A percentile compares a stretch with the other conserved stretches of the same genome.
Conservation (phyloP, 1,140 invertebrate genomes). For the Aphelenchoides avenae region DNA sequence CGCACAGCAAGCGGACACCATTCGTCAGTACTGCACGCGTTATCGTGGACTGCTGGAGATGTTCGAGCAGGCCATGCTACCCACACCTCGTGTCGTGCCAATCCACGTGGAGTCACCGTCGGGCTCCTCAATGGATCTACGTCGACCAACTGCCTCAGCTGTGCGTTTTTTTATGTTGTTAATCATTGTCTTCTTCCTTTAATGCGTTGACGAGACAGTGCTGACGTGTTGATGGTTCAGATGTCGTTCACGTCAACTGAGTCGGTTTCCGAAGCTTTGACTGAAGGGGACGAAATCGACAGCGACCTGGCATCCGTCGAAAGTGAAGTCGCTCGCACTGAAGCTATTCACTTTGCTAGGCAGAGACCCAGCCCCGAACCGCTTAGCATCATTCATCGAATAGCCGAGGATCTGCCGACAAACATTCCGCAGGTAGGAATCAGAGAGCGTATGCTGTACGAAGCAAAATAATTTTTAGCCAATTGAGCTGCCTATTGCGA, state of each 20-base stretch:
- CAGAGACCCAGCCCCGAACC: background rate
- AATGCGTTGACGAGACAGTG: too few species aligned
- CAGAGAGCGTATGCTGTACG: background rate
- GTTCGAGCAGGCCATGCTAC: constrained; percentile 20
- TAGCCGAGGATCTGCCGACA: constrained; percentile 1
- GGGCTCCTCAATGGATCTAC: background rate
- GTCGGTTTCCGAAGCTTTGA: constrained; percentile 9
- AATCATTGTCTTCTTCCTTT: too few species aligned
- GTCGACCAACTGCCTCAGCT: background rate
- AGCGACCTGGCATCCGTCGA: constrained; percentile 31
- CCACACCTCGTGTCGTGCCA: constrained; percentile 23
- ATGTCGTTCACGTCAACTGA: too few species aligned
- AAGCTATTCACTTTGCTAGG: constrained; percentile 16
- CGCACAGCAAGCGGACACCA: too few species aligned
- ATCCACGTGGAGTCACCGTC: constrained; percentile 12
- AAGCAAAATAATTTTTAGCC: background rate
- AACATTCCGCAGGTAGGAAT: constrained; percentile 1
- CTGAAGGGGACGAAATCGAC: constrained; percentile 20
- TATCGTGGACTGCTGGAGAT: constrained; percentile 32
- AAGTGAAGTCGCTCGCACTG: constrained; percentile 28
- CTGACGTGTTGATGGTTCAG: too few species aligned
- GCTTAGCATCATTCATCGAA: background rate
- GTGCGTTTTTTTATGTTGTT: too few species aligned
- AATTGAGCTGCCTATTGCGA: constrained; percentile 5
- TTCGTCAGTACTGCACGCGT: too few species aligned